These are phyloP conservation scores for Pterois miles DNA, from an alignment of 2,797 vertebrate genomes.

Conservation along the genomic window DNA sequence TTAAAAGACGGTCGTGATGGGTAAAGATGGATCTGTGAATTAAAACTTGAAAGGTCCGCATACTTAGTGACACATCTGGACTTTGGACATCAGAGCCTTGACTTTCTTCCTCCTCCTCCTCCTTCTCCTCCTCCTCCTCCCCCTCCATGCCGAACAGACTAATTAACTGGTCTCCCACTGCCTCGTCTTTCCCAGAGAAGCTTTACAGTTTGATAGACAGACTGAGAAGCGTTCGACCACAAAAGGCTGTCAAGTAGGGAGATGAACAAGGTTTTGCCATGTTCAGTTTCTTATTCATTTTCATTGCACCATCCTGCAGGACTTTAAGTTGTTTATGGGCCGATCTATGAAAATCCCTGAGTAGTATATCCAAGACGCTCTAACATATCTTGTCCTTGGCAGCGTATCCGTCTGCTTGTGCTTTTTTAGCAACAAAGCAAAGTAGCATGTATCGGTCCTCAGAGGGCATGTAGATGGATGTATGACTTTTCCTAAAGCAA, in stretches of 20 bases:
- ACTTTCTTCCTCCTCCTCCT: constrained; percentile 20
- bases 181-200: constrained; percentile 23
- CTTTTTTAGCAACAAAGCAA: constrained; percentile 18
- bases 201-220: constrained; percentile 54
- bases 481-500: constrained; percentile 18
- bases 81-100: constrained; percentile 40
- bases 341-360: constrained; percentile 9
- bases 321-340: constrained; percentile 21
- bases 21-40: constrained; percentile 18
- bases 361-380: neutral
- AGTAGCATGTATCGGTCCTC: constrained; percentile 20
- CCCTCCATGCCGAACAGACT: constrained; percentile 36
- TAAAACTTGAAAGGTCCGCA: constrained; percentile 33
- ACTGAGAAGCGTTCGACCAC: constrained; percentile 31
- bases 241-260: constrained; percentile 47
- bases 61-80: constrained; percentile 45
- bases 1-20: neutral
- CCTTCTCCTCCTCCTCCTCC: constrained; percentile 10
- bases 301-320: constrained; percentile 32
- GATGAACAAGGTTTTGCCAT: neutral
- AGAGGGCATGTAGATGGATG: neutral
- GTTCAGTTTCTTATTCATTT: constrained; percentile 6
- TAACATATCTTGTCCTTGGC: neutral
- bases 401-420: constrained; percentile 2
- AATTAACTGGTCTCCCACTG: constrained; percentile 61